Percentiles rank a stretch among this genome's conserved stretches.
These are phyloP conservation scores for Vidua macroura DNA, from an alignment of 2,113 vertebrate species.

Conservation along the genomic window DNA sequence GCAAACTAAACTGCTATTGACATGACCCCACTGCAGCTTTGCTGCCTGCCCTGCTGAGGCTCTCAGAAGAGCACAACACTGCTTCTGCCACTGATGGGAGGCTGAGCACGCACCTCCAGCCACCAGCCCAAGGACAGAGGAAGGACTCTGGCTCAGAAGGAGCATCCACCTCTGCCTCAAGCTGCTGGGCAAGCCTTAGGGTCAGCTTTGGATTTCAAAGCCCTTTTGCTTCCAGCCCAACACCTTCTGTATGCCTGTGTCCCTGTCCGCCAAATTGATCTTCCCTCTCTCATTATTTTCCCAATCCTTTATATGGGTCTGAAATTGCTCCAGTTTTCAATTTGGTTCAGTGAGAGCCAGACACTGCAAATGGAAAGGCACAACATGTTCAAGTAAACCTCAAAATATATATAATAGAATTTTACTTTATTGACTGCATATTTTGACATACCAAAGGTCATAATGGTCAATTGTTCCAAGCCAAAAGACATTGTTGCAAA, in stretches of 20 bases:
- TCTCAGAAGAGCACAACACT: background rate
- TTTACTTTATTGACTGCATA: background rate
- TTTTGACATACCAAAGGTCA: background rate
- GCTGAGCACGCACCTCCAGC: accelerated
- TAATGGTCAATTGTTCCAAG: background rate
- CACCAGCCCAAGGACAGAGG: background rate
- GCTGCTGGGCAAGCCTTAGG: background rate
- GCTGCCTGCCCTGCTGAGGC: background rate
- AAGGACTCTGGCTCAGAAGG: background rate
- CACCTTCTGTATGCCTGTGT: background rate
- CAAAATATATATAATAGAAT: background rate
- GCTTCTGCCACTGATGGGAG: background rate
- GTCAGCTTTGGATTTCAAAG: background rate
- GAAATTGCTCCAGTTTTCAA: slow-evolving; percentile 11
- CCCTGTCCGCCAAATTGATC: background rate
- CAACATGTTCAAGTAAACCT: background rate
- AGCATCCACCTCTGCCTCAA: background rate
- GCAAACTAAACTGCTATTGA: background rate
- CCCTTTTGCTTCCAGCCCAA: background rate
- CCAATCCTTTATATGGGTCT: background rate
- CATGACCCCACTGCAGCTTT: background rate
- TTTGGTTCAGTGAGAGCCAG: background rate
- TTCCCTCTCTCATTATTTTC: background rate
- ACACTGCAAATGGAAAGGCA: background rate
- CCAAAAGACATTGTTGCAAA: background rate